Conservation (phyloP, 2,113 vertebrate genomes). For the Emberiza fucata region DNA sequence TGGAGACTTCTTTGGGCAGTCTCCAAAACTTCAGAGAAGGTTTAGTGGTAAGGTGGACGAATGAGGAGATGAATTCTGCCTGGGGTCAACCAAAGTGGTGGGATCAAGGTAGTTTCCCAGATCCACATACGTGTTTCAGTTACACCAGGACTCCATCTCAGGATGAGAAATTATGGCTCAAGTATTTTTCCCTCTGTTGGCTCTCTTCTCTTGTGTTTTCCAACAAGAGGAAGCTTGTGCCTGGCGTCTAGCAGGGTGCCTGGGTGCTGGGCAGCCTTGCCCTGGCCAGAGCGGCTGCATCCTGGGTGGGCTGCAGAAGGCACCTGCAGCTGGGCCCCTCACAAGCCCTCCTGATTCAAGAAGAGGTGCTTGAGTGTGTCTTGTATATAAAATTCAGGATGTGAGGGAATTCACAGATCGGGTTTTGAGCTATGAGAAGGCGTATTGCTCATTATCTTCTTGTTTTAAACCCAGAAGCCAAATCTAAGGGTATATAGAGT, state of each 20-base stretch:
- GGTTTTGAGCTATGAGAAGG: neutral
- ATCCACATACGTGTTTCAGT: accelerated
- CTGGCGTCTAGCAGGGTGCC: neutral
- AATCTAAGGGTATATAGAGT: neutral
- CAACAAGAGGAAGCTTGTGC: neutral
- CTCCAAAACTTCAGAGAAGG: neutral
- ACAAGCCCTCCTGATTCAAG: accelerated
- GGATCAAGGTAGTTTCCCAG: neutral
- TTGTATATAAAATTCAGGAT: neutral
- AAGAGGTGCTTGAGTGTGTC: neutral
- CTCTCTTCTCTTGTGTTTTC: neutral
- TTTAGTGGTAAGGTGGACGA: neutral
- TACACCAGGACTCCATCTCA: accelerated
- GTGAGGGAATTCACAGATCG: neutral
- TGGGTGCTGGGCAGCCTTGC: neutral
- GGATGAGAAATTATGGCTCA: neutral
- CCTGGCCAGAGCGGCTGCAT: neutral
- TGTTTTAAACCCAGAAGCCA: neutral
- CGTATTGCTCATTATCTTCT: neutral
- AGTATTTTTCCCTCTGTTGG: neutral
- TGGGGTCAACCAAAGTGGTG: accelerated
- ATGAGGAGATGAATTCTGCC: neutral
- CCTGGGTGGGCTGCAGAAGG: neutral
- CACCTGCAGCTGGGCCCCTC: neutral
- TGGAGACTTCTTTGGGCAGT: neutral